A percentile compares a stretch with the other conserved stretches of the same genome.
Conservation (phyloP, 2,797 vertebrate species). For the Gila robusta region DNA sequence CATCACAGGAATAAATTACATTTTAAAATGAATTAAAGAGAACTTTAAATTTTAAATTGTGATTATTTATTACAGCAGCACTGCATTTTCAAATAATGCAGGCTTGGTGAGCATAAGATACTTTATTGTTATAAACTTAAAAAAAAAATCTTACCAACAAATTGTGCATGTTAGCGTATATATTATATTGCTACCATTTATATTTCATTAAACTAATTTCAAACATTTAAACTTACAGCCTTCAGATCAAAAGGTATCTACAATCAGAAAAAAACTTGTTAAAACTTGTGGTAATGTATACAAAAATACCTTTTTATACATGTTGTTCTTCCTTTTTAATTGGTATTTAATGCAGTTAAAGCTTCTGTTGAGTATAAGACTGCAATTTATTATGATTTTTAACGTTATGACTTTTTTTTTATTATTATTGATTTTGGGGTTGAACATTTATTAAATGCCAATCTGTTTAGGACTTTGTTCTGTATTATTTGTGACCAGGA, state of each 20-base stretch:
- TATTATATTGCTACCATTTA: neutral
- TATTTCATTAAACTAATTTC: neutral
- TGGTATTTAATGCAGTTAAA: neutral
- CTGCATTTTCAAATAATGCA: neutral
- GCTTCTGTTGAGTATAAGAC: neutral
- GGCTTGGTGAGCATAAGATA: neutral
- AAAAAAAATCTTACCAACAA: too few species aligned
- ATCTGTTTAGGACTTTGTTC: neutral
- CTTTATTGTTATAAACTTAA: too few species aligned
- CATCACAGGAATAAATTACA: too few species aligned
- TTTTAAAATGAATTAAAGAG: neutral
- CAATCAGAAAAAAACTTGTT: neutral
- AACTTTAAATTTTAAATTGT: too few species aligned
- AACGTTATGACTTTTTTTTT: neutral
- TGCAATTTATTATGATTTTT: neutral
- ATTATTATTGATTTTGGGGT: neutral
- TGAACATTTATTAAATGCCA: neutral
- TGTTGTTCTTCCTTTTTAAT: neutral
- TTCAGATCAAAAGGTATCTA: neutral
- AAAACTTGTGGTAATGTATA: neutral
- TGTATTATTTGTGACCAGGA: neutral
- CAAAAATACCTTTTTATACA: neutral
- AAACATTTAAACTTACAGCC: neutral
- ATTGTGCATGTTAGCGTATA: neutral
- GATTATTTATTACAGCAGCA: too few species aligned